A percentile compares a stretch with the other conserved stretches of the same genome.
phyloP scores from a whole-genome alignment of 2,888 invertebrate genomes.

The Epistrophella euchroma region DNA sequence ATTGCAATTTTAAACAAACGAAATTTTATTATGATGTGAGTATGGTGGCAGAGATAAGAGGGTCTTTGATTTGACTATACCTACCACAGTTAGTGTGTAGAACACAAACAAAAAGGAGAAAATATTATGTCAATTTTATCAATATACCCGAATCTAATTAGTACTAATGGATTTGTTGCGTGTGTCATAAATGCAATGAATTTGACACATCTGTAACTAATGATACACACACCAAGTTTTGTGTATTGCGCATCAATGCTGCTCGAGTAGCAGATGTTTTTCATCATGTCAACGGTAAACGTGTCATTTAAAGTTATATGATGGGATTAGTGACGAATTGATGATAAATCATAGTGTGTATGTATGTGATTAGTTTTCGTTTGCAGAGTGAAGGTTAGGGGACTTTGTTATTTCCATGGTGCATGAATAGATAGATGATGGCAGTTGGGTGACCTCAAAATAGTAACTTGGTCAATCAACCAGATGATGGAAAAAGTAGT shows the following conservation, averaged over 20 bases:
- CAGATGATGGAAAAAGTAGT: neutral
- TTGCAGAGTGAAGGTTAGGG: neutral
- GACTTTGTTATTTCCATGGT: neutral
- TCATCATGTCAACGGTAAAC: conserved; percentile 51
- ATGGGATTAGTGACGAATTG: conserved; percentile 52
- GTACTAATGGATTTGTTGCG: conserved; percentile 58
- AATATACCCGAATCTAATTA: conserved; percentile 68
- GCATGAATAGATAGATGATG: neutral
- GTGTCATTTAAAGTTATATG: conserved; percentile 36
- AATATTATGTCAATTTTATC: conserved; percentile 37
- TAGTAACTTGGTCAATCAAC: conserved; percentile 8
- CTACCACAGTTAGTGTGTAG: neutral
- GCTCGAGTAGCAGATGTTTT: conserved; percentile 38
- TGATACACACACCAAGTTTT: conserved; percentile 33
- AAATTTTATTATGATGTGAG: neutral
- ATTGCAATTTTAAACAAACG: conserved; percentile 17
- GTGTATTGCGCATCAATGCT: conserved; percentile 24
- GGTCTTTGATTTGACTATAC: neutral
- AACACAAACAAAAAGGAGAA: neutral
- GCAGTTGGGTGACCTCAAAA: neutral
- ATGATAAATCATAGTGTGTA: conserved; percentile 48
- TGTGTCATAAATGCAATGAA: conserved; percentile 37
- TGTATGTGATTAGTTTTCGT: neutral
- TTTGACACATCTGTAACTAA: conserved; percentile 62
- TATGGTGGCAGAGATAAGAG: neutral